Evolutionary conservation across 35 echinoderm and acorn worm species (phyloP), one percentile per base, ranked within the genome.

Genomic region (Eucidaris tribuloides): DNA sequence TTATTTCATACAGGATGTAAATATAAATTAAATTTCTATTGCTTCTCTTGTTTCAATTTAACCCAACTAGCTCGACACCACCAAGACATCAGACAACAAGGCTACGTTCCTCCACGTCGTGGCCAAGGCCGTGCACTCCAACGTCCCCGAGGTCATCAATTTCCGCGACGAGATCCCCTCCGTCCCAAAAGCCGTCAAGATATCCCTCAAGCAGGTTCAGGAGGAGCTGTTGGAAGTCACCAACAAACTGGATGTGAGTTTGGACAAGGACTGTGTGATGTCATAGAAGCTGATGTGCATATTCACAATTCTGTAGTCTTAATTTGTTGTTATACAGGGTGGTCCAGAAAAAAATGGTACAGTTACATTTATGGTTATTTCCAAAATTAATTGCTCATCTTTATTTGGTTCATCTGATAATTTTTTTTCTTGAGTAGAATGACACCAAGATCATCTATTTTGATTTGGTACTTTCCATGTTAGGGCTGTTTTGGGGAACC

Each of bases 31-130:
- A 19, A 62, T 38, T 24, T 42, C 33, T 3, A 58, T 52, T 27
- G n/a, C 7, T 79, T 42, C 23, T 62, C 32, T 62, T 60, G 79
- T 71, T 54, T 38, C 23, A 32, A 27, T 17, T 35, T 55, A 76
- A 9, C 40, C 24, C 33, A 35, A 40, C 5, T 33, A 98, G 90
- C 86, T 98, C 17, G 95, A 98, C 65, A 98, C 95, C 14, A 98
- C 95, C 28, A 98, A 98, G 58, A 98, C 95, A 55, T 85, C 90
- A 13, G 95, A 98, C 78, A 98, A 98, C 61, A 98, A 93, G 46
- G 92, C 95, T 7, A 98, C 95, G 7, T 98, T 98, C 78, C 86
- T 98, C 3, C 95, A 98, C 42, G 87, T 98, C 18, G 85, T 98
- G 11, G 95, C 95, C 65, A 98, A 98, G 65, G 95, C 95, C 0